Evolutionary conservation across 2,113 vertebrate species (phyloP).

Genomic region (Psettodes erumei): DNA sequence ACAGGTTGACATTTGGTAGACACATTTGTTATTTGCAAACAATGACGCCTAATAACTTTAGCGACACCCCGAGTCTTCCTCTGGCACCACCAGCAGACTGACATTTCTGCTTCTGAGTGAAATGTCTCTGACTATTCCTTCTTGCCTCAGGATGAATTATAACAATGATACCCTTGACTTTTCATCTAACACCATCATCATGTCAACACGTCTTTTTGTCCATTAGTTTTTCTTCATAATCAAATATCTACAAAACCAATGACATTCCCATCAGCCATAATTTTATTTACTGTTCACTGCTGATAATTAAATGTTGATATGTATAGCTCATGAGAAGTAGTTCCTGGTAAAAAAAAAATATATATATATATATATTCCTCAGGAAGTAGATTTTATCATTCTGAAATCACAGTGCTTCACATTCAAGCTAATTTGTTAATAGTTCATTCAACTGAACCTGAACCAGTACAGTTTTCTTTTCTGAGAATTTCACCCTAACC

Average conservation of each 20-base stretch:
- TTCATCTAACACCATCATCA: neutral
- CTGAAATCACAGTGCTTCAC: conserved; percentile 2
- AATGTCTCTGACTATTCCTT: neutral
- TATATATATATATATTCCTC: too few relatives aligned
- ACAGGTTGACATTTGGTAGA: neutral
- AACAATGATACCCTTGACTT: neutral
- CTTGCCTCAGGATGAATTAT: neutral
- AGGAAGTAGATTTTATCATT: too few relatives aligned
- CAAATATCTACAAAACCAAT: neutral
- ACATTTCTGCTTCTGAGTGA: too few relatives aligned
- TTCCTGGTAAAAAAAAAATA: neutral
- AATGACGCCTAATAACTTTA: neutral
- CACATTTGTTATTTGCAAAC: neutral
- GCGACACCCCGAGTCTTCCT: too few relatives aligned
- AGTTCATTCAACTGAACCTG: conserved; percentile 1
- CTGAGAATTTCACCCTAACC: neutral
- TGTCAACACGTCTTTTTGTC: neutral
- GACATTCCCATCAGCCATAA: neutral
- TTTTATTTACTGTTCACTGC: neutral
- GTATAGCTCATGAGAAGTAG: too few relatives aligned
- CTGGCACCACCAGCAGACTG: neutral
- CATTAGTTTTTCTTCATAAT: neutral
- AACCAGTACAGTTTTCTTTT: conserved; percentile 4
- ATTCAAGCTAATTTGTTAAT: conserved; percentile 7
- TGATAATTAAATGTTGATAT: neutral